Base-by-base conservation (phyloP, 2,113 vertebrate species). In the Arenaria interpres region DNA sequence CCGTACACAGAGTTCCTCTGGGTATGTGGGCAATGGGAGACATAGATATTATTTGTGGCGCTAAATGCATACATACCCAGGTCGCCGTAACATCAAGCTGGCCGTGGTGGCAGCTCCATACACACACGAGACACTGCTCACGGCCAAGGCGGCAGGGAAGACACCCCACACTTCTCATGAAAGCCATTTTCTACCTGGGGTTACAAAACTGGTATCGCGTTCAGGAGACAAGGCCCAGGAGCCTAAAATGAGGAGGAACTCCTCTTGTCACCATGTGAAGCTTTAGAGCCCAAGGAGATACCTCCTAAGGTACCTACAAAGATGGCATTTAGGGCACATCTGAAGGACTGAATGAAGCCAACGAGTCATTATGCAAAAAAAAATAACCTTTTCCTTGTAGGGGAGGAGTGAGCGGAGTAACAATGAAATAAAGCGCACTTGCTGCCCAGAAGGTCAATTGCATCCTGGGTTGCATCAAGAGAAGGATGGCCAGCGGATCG, bases 31-130 rank as follows among this genome's bases (percentile, higher is more conserved):
- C 82, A 63, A 5, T 5, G 14, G 37, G 48, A 25, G n/a, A 50
- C 17, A 35, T 63, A 5, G 0, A 1, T 56, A 41, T 3, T 15
- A 41, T 51, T 5, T 1, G 1, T 30, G 33, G 12, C 39, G 77
- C 59, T 23, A 41, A 63, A 43, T 2, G 7, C 56, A 19, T 13
- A 24, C 20, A 7, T 2, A 5, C 12, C 24, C 62, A 75, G 69
- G 69, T 43, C 5, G 0, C 33, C 43, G 15, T 7, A 71, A 48
- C 19, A 14, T 7, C 39, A 72, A 76, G 56, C 15, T 12, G 37
- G 35, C 18, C 0, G 0, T 0, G n/a, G 14, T 0, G 1, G 75
- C 48, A 43, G 14, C 33, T 71, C 56, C n/a, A 25, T 50, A 27
- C 16, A 63, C 19, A 33, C 48, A 22, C 1, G 3, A 22, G 37